phyloP scores from a whole-genome alignment of 2,888 invertebrate genomes.

The Hirtodrosophila cameraria region DNA sequence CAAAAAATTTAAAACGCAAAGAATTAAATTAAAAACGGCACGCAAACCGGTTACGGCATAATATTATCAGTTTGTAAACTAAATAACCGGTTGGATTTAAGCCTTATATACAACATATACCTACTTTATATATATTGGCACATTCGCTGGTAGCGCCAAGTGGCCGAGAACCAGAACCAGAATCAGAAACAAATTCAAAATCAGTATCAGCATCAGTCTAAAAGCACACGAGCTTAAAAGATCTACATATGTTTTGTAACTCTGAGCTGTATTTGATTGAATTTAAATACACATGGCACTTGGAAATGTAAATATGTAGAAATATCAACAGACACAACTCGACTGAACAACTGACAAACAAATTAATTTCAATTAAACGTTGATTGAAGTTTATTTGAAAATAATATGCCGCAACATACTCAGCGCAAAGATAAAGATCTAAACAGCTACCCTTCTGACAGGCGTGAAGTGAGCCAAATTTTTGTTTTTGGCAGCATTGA shows the following conservation, averaged over 20 bases:
- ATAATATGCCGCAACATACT: conserved; percentile 21
- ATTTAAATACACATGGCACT: conserved; percentile 13
- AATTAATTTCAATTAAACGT: conserved; percentile 56
- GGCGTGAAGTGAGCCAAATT: conserved; percentile 60
- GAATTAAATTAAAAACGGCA: conserved; percentile 50
- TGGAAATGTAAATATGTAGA: not conserved
- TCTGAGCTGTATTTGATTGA: conserved; percentile 1
- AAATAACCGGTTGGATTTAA: conserved; percentile 64
- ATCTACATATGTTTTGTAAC: conserved; percentile 14
- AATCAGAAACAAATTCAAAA: not conserved
- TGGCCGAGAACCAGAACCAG: conserved; percentile 10
- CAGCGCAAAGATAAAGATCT: conserved; percentile 37
- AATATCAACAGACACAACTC: conserved; percentile 1
- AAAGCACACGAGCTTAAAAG: not conserved
- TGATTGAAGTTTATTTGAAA: conserved; percentile 54
- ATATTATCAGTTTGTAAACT: conserved; percentile 58
- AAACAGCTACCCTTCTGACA: conserved; percentile 48
- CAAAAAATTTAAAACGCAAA: conserved; percentile 45
- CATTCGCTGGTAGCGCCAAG: conserved; percentile 12
- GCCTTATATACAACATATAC: conserved; percentile 23
- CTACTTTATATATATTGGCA: conserved; percentile 37
- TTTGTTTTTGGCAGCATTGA: conserved; percentile 27
- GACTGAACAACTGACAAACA: conserved; percentile 22
- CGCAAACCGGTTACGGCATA: conserved; percentile 70
- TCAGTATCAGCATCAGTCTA: conserved; percentile 11